Evolutionary conservation across 2,888 invertebrate species (phyloP).

Genomic region (Prosapia bicincta): DNA sequence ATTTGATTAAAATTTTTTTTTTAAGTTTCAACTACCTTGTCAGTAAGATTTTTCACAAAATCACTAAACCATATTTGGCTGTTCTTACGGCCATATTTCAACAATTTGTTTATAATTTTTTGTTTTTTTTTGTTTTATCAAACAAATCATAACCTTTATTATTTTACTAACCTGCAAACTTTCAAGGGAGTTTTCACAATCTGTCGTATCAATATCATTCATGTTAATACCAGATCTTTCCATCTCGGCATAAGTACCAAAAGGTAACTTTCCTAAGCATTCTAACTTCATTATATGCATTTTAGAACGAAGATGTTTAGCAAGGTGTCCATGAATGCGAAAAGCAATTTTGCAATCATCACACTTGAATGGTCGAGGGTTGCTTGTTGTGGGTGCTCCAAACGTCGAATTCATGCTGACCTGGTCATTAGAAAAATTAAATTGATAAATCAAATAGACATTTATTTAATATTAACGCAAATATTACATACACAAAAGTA

Average conservation of each 20-base stretch:
- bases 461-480: neutral
- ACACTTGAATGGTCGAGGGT: constrained; percentile 95
- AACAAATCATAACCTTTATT: too few relatives aligned
- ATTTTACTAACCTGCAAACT: constrained; percentile 71
- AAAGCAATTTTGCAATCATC: constrained; percentile 95
- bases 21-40: too few relatives aligned
- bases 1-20: too few relatives aligned
- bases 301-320: constrained; percentile 94
- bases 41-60: too few relatives aligned
- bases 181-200: constrained; percentile 91
- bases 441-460: neutral
- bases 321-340: constrained; percentile 93
- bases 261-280: constrained; percentile 87
- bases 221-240: constrained; percentile 86
- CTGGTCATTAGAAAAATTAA: constrained; percentile 41
- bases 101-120: too few relatives aligned
- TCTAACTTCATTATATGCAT: constrained; percentile 94
- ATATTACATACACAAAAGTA: neutral
- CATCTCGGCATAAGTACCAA: constrained; percentile 91
- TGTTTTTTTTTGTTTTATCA: too few relatives aligned
- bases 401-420: constrained; percentile 79
- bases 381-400: constrained; percentile 77
- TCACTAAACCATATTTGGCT: too few relatives aligned
- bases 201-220: constrained; percentile 93
- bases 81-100: too few relatives aligned